These are phyloP conservation scores for Sylvia borin DNA, from an alignment of 2,797 vertebrate genomes.

Conservation along the genomic window DNA sequence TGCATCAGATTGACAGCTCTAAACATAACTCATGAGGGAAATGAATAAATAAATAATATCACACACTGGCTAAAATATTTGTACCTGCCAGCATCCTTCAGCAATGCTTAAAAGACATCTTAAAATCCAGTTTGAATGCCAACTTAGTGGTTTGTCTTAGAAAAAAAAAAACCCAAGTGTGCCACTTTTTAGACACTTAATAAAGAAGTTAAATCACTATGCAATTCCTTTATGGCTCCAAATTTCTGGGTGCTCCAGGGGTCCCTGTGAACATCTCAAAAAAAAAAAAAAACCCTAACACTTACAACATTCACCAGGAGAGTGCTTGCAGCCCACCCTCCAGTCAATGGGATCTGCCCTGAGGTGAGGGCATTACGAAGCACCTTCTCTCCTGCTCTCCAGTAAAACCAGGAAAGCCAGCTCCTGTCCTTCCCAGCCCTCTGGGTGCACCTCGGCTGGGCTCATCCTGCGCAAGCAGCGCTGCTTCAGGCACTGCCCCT, in stretches of 20 bases:
- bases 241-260: neutral
- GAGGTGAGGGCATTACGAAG: neutral
- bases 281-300: neutral
- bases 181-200: neutral
- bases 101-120: neutral
- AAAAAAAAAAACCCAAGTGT: neutral
- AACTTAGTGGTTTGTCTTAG: neutral
- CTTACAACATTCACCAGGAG: neutral
- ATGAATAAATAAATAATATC: neutral
- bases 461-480: neutral
- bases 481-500: neutral
- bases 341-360: neutral
- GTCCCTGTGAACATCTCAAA: neutral
- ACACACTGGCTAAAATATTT: neutral
- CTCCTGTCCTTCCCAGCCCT: neutral
- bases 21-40: neutral
- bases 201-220: neutral
- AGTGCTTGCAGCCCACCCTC: neutral
- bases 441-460: neutral
- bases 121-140: neutral
- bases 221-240: neutral
- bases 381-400: neutral
- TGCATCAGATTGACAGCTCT: neutral
- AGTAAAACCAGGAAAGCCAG: neutral
- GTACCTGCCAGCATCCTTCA: neutral